These are phyloP conservation scores for Isichthys henryi DNA, from an alignment of 2,113 vertebrate genomes.

Conservation along the genomic window DNA sequence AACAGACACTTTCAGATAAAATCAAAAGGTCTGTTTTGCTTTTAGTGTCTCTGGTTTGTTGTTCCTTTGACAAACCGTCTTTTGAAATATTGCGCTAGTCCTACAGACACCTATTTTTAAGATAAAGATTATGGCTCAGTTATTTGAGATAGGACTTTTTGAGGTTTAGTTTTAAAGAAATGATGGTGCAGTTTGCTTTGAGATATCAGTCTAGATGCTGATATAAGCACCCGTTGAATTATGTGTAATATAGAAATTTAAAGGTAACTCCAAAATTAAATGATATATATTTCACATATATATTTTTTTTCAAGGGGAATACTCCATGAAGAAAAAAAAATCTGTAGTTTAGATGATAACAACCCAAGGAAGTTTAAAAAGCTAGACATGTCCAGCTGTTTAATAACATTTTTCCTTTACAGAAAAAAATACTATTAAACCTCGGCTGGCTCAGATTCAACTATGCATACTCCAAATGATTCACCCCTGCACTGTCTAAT, in stretches of 20 bases:
- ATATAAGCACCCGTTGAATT: neutral
- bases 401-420: neutral
- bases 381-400: neutral
- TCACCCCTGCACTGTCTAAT: neutral
- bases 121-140: neutral
- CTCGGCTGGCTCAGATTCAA: neutral
- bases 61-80: neutral
- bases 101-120: neutral
- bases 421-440: neutral
- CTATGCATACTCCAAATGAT: neutral
- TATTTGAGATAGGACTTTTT: neutral
- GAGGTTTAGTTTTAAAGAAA: neutral
- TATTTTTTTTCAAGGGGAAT: neutral
- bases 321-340: neutral
- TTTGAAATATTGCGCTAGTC: neutral
- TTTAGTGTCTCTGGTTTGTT: neutral
- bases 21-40: neutral
- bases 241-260: neutral
- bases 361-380: neutral
- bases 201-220: neutral
- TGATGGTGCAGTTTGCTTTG: neutral
- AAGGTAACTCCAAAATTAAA: neutral
- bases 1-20: neutral
- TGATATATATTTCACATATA: neutral
- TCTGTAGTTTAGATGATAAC: neutral